A percentile compares a stretch with the other conserved stretches of the same genome.
These are phyloP conservation scores for Pocota personata DNA, from an alignment of 2,888 invertebrate genomes.

Conservation along the genomic window DNA sequence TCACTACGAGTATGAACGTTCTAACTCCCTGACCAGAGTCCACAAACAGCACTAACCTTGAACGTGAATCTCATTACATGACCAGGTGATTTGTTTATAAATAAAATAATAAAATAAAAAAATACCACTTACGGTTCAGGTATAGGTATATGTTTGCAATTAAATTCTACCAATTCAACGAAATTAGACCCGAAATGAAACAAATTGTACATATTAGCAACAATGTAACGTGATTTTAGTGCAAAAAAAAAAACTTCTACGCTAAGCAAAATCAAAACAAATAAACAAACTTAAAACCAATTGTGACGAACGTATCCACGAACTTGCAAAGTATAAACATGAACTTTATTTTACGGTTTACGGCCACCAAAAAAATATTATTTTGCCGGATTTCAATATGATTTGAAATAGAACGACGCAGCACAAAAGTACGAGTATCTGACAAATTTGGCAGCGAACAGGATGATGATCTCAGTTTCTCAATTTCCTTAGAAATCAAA, in stretches of 20 bases:
- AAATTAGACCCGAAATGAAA: not conserved
- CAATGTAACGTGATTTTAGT: not conserved
- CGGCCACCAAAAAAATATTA: not conserved
- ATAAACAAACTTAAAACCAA: slow-evolving; percentile 13
- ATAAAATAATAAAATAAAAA: not conserved
- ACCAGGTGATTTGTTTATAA: slow-evolving; percentile 13
- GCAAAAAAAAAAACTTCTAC: not conserved
- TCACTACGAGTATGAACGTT: not conserved
- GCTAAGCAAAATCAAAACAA: slow-evolving; percentile 1
- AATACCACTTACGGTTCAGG: not conserved
- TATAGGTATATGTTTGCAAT: no score
- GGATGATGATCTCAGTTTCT: slow-evolving; percentile 11
- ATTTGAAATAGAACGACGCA: not conserved
- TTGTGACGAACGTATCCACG: not conserved
- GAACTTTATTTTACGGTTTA: not conserved
- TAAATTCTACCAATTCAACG: not conserved
- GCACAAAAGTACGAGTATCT: not conserved
- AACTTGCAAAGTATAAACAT: no score
- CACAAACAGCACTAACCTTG: slow-evolving; percentile 35
- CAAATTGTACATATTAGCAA: not conserved
- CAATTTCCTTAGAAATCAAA: not conserved
- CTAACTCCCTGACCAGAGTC: slow-evolving; percentile 12
- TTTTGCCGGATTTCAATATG: slow-evolving; percentile 2
- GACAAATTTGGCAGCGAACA: slow-evolving; percentile 7
- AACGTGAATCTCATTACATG: slow-evolving; percentile 58